These are phyloP conservation scores for Hippocampus zosterae DNA, from an alignment of 2,113 vertebrate genomes.

Conservation along the genomic window DNA sequence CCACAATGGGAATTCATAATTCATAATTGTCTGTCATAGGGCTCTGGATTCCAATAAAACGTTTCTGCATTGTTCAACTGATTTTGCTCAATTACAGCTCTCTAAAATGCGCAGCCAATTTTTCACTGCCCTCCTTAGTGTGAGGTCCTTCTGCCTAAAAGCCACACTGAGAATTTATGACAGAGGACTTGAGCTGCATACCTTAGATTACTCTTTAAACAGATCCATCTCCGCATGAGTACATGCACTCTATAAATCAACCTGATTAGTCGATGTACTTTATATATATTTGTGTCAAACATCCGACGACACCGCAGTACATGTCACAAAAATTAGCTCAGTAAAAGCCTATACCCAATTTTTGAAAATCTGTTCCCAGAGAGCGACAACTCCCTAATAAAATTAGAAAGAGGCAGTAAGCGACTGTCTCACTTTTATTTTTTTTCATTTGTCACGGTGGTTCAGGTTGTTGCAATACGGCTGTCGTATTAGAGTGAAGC, in stretches of 20 bases:
- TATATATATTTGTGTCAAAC: constrained; percentile 27
- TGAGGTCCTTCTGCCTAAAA: constrained; percentile 57
- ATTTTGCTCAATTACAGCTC: constrained; percentile 42
- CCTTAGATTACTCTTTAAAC: constrained; percentile 64
- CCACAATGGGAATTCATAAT: not conserved
- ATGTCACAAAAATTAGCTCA: not conserved
- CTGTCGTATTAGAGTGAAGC: constrained; percentile 13
- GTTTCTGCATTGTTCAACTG: constrained; percentile 40
- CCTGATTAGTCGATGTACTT: constrained; percentile 39
- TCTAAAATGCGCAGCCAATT: constrained; percentile 17
- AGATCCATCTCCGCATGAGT: constrained; percentile 45
- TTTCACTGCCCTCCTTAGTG: constrained; percentile 39
- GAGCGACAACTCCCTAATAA: not conserved
- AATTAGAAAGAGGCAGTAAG: not conserved
- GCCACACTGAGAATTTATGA: constrained; percentile 60
- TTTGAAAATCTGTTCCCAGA: not conserved
- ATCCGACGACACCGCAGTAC: constrained; percentile 22
- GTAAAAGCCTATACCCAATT: not conserved
- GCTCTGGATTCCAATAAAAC: not conserved
- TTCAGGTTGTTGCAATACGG: not conserved
- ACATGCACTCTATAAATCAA: constrained; percentile 47
- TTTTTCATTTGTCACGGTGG: not conserved
- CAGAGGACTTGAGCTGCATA: constrained; percentile 55
- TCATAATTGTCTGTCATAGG: too few relatives aligned
- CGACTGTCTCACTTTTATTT: not conserved